Evolutionary conservation across 2,888 invertebrate genomes (phyloP), one percentile per base, ranked within the genome.

Genomic region (Caenorhabditis plicata): DNA sequence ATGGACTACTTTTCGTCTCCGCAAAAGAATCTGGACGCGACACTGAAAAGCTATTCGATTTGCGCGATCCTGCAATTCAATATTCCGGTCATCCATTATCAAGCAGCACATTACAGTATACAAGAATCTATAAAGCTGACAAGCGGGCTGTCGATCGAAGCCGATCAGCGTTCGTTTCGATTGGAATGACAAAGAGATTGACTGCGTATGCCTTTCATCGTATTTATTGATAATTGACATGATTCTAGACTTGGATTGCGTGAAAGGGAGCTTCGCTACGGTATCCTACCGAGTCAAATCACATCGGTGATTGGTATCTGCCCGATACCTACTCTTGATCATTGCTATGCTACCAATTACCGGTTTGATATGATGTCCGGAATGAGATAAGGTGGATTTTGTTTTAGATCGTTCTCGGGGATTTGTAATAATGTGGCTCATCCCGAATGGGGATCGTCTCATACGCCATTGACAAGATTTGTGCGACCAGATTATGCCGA

Each of bases 371-470:
- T 42, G 51, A 33, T 46, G 45, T 58, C 43, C 49, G 42, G 52
- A 47, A 40, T 31, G 32, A 55, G 39, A 5, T 27, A 31, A 27
- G 49, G 44, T 44, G 42, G 40, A 48, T 55, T 49, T 46, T 43
- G 19, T 15, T 17, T 42, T 46, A 68, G 74, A 49, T 68, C 69
- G 9, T 70, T 70, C 51, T 68, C 70, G 33, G 77, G 77, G 13
- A 63, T 72, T 29, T 81, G 81, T 67, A 81, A 81, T 68, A 81
- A 81, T 47, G 78, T 80, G 19, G 69, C 67, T 11, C 67, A 73
- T 29, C 78, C 80, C 0, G 70, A 74, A 38, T 72, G 74, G 73
- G 81, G 81, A 38, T 64, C 78, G 8, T 56, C 74, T 13, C 77
- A 73, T 49, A 68, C 78, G 17, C 75, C 81, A 5, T 56, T 81